A percentile compares a stretch with the other conserved stretches of the same genome.
phyloP scores from a whole-genome alignment of 2,888 invertebrate genomes.

The Ischnura elegans region DNA sequence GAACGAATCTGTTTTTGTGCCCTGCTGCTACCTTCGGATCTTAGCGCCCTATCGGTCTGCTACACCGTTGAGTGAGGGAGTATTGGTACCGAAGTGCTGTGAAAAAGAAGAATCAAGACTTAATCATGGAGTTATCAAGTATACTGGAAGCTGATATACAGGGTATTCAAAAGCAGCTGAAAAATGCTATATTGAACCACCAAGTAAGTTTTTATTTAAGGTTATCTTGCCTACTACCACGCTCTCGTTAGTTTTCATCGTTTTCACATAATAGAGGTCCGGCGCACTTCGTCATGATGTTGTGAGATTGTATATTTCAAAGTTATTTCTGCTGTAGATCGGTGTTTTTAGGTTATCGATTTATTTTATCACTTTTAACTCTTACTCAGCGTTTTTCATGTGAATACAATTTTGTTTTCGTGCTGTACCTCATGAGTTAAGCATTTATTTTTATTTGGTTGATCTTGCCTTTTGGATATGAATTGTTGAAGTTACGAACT shows the following conservation, averaged over 20 bases:
- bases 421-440: not conserved
- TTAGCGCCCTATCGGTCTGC: slow-evolving; percentile 65
- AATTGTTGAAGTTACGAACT: not conserved
- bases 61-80: slow-evolving; percentile 41
- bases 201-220: slow-evolving; percentile 76
- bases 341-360: not conserved
- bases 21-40: slow-evolving; percentile 64
- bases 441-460: not conserved
- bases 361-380: not conserved
- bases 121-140: slow-evolving; percentile 75
- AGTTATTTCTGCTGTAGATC: not conserved
- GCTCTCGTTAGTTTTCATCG: slow-evolving; percentile 63
- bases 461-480: not conserved
- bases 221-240: slow-evolving; percentile 20
- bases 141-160: slow-evolving; percentile 76
- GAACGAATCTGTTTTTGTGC: slow-evolving; percentile 68
- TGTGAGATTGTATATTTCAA: slow-evolving; percentile 36
- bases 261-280: slow-evolving; percentile 60
- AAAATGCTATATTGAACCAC: slow-evolving; percentile 77
- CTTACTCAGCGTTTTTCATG: not conserved
- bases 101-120: slow-evolving; percentile 63
- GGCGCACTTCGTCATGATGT: slow-evolving; percentile 60
- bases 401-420: not conserved
- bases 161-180: slow-evolving; percentile 76
- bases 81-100: slow-evolving; percentile 66